Conservation (phyloP, 2,888 invertebrate species). For the Hypolimnas misippus region DNA sequence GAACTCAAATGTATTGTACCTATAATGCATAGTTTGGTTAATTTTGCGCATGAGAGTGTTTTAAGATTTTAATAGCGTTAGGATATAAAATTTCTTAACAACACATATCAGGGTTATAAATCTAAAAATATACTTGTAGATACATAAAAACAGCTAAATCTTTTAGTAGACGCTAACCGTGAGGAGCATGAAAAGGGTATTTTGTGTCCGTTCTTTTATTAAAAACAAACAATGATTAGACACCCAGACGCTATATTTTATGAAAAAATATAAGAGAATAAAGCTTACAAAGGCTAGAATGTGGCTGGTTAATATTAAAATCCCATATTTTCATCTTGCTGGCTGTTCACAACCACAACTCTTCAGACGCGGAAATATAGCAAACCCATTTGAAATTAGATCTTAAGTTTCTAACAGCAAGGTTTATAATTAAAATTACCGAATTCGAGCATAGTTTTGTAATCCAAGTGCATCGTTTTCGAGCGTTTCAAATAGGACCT, state of each 20-base stretch:
- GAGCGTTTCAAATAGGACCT: constrained; percentile 7
- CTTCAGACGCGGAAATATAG: constrained; percentile 40
- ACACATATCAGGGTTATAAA: neutral
- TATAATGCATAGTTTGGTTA: constrained; percentile 19
- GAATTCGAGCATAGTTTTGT: constrained; percentile 28
- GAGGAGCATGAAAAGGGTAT: neutral
- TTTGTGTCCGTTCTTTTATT: constrained; percentile 18
- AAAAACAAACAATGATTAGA: constrained; percentile 36
- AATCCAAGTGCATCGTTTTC: constrained; percentile 27
- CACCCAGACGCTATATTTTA: constrained; percentile 31
- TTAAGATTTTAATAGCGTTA: neutral
- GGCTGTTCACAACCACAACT: constrained; percentile 38
- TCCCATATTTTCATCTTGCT: constrained; percentile 42
- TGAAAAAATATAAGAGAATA: constrained; percentile 33
- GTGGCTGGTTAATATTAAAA: constrained; percentile 42
- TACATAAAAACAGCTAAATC: neutral
- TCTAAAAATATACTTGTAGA: neutral
- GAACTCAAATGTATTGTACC: constrained; percentile 31
- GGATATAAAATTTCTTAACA: neutral
- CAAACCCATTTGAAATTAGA: constrained; percentile 15
- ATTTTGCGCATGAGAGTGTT: neutral
- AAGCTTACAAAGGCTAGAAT: constrained; percentile 39
- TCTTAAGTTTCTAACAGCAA: neutral
- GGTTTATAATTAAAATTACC: constrained; percentile 12
- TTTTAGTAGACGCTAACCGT: neutral